Evolutionary conservation across 1,140 invertebrate genomes (phyloP), one percentile per base, ranked within the genome.

Genomic region (Phenacoccus solenopsis): DNA sequence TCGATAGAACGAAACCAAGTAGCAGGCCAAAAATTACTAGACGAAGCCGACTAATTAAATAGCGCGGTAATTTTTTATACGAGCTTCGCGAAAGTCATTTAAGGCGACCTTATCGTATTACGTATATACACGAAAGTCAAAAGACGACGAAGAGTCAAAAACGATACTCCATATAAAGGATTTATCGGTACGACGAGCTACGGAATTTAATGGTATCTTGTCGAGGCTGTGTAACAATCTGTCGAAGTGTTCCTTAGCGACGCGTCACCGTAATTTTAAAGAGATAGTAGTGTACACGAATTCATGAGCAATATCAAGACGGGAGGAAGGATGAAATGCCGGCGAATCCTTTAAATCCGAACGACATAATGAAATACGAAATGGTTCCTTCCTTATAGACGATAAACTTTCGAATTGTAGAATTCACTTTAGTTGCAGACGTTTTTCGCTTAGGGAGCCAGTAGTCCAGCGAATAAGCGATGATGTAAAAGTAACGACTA

Each of bases 241-340:
- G 38, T 49, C 38, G 38, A 49, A 49, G 38, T 49, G 38, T n/a
- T 49, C 38, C 38, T 49, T 49, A 49, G 38, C 38, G 38, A 49
- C 38, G 38, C 38, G 38, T 49, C 38, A 16, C 38, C 38, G 16
- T 49, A 10, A 16, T 49, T 16, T 9, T 49, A 49, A 49, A 49
- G 20, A 49, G 38, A 49, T 49, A n/a, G n/a, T n/a, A n/a, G n/a
- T n/a, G n/a, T n/a, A n/a, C n/a, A 49, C 38, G 5, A n/a, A 13
- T 32, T 7, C 30, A 49, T 16, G 38, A 49, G 38, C n/a, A n/a
- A n/a, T n/a, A n/a, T n/a, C n/a, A n/a, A 16, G 16, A 4, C 20
- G 38, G 38, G 12, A 10, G 38, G 20, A 49, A 49, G 38, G 38
- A 49, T 49, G 20, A 49, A n/a, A 49, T 16, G 38, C n/a, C n/a